Evolutionary conservation across 2,113 vertebrate species (phyloP), one percentile per base, ranked within the genome.

Genomic region (Corapipo altera): DNA sequence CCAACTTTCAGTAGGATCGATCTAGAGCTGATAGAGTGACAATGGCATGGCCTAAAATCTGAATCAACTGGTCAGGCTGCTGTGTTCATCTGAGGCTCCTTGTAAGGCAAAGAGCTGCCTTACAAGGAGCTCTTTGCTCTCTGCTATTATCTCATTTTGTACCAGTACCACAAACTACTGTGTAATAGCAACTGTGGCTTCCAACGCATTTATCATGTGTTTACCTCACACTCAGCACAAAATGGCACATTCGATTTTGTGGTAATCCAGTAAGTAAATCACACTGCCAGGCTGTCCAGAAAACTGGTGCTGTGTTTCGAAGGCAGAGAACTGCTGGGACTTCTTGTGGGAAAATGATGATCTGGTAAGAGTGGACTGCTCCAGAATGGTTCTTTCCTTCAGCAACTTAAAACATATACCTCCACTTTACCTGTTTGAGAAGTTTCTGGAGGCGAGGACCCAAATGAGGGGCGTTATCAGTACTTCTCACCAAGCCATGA

Each of bases 201-300:
- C 49, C 88, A 91, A 28, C 20, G 44, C 35, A 82, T 82, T 77
- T 91, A 78, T 76, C 57, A 85, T 32, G 44, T 43, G 93, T 89
- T 83, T 89, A 91, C 95, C 96, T 76, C 92, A 95, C 66, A 96
- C 93, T 96, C 95, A 95, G 92, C 44, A 82, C 54, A 95, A 75
- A 95, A 74, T 33, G 86, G n/a, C 1, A 2, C 32, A 1, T 54
- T 78, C 73, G 44, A 26, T 78, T 95, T 89, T 93, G 92, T 87
- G 90, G 95, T 78, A 87, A 59, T 67, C 21, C 75, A 84, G 82
- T 6, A 54, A 86, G 33, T 1, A 13, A 86, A 85, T 88, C 52
- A 44, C 12, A 32, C 30, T 67, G 61, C 59, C 33, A 65, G 69
- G 41, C 76, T 54, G 26, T 61, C 70, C 73, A 67, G 62, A 86